Conservation (phyloP, 2,113 vertebrate species). For the Corynorhinus townsendii region DNA sequence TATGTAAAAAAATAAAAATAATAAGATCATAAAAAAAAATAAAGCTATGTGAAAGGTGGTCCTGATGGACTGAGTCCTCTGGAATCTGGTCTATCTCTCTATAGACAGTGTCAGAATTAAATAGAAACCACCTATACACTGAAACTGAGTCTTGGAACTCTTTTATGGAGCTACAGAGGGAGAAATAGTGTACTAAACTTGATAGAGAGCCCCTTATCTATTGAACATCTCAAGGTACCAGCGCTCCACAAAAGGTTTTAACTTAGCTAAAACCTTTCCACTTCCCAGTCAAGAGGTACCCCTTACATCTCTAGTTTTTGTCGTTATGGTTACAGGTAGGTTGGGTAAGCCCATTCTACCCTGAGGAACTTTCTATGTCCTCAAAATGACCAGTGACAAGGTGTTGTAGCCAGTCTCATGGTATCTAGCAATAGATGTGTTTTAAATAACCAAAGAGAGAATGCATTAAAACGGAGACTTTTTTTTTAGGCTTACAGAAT, state of each 20-base stretch:
- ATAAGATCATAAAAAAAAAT: too few relatives aligned
- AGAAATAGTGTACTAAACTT: background rate
- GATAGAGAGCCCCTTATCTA: background rate
- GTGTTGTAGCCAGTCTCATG: background rate
- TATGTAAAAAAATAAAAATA: too few relatives aligned
- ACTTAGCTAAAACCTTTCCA: background rate
- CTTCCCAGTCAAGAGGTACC: background rate
- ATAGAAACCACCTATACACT: background rate
- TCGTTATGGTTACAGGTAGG: background rate
- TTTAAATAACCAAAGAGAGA: background rate
- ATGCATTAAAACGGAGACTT: background rate
- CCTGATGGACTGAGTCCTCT: too few relatives aligned
- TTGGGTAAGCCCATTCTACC: background rate
- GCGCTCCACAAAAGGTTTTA: background rate
- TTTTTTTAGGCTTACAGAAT: background rate
- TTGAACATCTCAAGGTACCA: background rate
- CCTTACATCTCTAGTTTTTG: background rate
- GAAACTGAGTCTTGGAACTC: background rate
- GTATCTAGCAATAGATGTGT: background rate
- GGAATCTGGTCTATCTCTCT: background rate
- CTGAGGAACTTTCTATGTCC: background rate
- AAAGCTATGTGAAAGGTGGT: background rate
- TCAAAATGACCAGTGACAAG: background rate
- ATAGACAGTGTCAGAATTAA: background rate
- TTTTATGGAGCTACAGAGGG: background rate